phyloP scores from a whole-genome alignment of 2,888 invertebrate genomes.

The Spodoptera littoralis region DNA sequence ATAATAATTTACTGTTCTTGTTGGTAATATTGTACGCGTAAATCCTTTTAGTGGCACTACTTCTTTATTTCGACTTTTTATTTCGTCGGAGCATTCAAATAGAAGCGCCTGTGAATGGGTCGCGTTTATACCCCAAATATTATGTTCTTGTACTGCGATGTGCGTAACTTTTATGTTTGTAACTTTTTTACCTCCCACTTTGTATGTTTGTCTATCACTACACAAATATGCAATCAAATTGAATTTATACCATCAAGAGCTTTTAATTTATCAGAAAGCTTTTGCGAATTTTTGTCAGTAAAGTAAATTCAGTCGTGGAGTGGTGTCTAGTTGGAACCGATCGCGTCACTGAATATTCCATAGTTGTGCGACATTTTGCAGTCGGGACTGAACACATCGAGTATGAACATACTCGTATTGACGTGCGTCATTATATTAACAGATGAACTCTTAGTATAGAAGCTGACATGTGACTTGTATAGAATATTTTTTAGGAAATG shows the following conservation, averaged over 20 bases:
- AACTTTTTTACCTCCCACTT: slow-evolving; percentile 6
- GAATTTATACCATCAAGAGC: no score
- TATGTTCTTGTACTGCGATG: slow-evolving; percentile 28
- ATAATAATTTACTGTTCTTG: slow-evolving; percentile 69
- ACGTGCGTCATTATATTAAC: no score
- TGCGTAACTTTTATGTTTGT: slow-evolving; percentile 41
- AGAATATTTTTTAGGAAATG: no score
- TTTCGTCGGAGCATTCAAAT: slow-evolving; percentile 56
- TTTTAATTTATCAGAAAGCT: background rate
- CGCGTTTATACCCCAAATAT: slow-evolving; percentile 51
- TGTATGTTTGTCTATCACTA: no score
- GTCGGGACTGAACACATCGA: no score
- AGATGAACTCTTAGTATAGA: no score
- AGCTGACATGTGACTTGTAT: no score
- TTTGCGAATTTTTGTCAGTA: background rate
- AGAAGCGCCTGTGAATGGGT: slow-evolving; percentile 48
- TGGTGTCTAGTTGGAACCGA: no score
- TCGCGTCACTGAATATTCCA: no score
- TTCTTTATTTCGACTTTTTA: slow-evolving; percentile 58
- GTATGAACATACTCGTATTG: no score
- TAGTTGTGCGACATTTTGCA: no score
- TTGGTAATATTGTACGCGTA: slow-evolving; percentile 62
- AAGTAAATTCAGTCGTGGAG: background rate
- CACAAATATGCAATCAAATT: no score
- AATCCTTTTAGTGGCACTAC: slow-evolving; percentile 63